Conservation (phyloP, 2,797 vertebrate species). For the Melanogrammus aeglefinus region DNA sequence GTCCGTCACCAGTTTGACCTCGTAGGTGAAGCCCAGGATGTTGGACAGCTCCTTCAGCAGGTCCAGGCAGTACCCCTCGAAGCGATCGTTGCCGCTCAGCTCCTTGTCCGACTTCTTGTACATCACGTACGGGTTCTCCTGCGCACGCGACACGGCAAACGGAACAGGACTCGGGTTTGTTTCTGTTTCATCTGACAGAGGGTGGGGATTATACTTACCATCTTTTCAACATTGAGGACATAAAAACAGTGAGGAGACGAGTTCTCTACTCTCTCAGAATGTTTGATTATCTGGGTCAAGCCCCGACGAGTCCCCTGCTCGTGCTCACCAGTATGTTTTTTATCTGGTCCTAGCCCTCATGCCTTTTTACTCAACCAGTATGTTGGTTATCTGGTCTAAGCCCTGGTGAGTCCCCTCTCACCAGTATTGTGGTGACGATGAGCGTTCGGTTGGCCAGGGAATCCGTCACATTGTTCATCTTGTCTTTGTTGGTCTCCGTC, state of each 20-base stretch:
- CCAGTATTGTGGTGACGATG: slow-evolving; percentile 96
- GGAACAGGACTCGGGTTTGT: too few species aligned
- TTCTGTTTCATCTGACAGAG: too few species aligned
- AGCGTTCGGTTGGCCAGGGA: slow-evolving; percentile 93
- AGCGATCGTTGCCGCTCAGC: slow-evolving; percentile 91
- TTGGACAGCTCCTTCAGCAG: slow-evolving; percentile 93
- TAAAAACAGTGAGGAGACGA: too few species aligned
- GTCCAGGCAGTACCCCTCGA: slow-evolving; percentile 96
- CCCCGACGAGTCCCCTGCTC: too few species aligned
- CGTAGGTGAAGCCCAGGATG: slow-evolving; percentile 94
- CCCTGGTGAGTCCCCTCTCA: slow-evolving; percentile 52
- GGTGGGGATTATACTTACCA: too few species aligned
- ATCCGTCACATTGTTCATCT: slow-evolving; percentile 85
- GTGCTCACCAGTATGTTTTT: too few species aligned
- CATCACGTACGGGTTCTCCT: slow-evolving; percentile 99
- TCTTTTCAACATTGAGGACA: too few species aligned
- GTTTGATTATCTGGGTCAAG: too few species aligned
- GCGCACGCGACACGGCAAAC: slow-evolving; percentile 5
- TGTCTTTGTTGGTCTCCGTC: slow-evolving; percentile 80
- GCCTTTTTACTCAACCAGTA: neutral
- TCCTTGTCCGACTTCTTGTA: slow-evolving; percentile 94
- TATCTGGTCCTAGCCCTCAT: too few species aligned
- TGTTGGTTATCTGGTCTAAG: neutral
- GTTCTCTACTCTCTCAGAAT: too few species aligned
- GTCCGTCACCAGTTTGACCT: slow-evolving; percentile 92